These are phyloP conservation scores for Willisornis vidua DNA, from an alignment of 2,113 vertebrate species.

Conservation along the genomic window DNA sequence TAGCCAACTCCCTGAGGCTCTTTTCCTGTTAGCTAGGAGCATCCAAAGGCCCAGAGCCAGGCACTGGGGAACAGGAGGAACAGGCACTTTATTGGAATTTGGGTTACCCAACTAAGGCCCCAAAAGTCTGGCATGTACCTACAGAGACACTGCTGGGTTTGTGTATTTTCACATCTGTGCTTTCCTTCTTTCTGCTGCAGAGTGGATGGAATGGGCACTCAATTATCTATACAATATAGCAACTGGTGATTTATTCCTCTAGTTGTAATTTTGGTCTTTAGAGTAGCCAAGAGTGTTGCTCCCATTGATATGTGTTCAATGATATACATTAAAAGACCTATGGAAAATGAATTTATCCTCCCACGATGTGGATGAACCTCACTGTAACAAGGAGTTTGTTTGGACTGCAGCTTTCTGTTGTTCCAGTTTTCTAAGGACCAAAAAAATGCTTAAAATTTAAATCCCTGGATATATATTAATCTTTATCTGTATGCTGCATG, in stretches of 20 bases:
- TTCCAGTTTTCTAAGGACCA: not conserved
- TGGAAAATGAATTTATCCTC: not conserved
- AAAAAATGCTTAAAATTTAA: not conserved
- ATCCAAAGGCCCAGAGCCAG: not conserved
- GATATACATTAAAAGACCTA: not conserved
- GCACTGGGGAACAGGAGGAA: not conserved
- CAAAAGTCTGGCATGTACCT: not conserved
- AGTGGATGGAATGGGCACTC: not conserved
- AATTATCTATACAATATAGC: not conserved
- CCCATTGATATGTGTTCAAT: not conserved
- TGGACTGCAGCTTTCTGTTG: not conserved
- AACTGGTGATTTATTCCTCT: not conserved
- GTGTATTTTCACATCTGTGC: not conserved
- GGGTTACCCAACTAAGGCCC: not conserved
- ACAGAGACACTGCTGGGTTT: not conserved
- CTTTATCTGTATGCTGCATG: not conserved
- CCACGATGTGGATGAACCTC: not conserved
- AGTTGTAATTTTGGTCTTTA: not conserved
- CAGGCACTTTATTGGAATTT: not conserved
- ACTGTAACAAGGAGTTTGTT: not conserved
- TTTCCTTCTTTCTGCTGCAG: not conserved
- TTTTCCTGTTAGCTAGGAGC: not conserved
- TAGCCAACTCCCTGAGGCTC: not conserved
- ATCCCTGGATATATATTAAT: not conserved
- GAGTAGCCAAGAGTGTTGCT: not conserved